Base-by-base conservation (phyloP, 1,140 invertebrate species). In the Anthonomus grandis region DNA sequence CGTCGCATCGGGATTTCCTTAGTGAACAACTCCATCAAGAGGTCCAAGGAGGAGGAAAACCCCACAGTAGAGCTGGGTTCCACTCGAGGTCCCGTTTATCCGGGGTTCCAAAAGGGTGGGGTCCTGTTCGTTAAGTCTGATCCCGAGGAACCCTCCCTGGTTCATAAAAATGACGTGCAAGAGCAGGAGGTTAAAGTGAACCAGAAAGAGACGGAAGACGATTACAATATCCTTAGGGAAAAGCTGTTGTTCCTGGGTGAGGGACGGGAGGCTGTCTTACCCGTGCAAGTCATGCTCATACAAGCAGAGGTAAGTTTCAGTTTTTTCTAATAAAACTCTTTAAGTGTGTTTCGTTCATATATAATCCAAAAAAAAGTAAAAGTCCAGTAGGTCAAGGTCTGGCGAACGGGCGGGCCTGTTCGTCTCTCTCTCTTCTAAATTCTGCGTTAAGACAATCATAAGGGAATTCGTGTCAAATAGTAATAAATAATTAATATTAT, bases 221-320 rank as follows among this genome's bases (percentile, higher is more conserved):
- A 60, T 25, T 60, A 64, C 55, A 47, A 18, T 18, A 59, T 61
- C 5, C 46, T 71, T 18, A 59, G 57, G 24, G 82, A 83, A 56
- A 87, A 87, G 68, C 71, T 86, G 3, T 76, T 77, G 38, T 86
- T 86, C 66, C 72, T 87, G 9, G 80, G 80, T 3, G 81, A 85
- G 47, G 80, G 82, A 4, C 80, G 80, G 63, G 77, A 80, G 8
- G 70, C 73, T 15, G 75, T 82, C 3, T 81, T 83, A 2, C 79
- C 82, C 2, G 79, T 86, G 36, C 84, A 86, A 75, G 70, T 80
- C 18, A 82, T 86, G 74, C 72, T 80, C 17, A 82, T 86, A 57
- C 81, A 86, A 72, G 70, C 85, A 47, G 80, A 86, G 72, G 85
- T 82, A 66, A 71, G 23, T 21, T 45, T 45, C 3, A 12, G 9